Conservation (phyloP, 2,888 invertebrate genomes). For the Tetheella fluctuosa region DNA sequence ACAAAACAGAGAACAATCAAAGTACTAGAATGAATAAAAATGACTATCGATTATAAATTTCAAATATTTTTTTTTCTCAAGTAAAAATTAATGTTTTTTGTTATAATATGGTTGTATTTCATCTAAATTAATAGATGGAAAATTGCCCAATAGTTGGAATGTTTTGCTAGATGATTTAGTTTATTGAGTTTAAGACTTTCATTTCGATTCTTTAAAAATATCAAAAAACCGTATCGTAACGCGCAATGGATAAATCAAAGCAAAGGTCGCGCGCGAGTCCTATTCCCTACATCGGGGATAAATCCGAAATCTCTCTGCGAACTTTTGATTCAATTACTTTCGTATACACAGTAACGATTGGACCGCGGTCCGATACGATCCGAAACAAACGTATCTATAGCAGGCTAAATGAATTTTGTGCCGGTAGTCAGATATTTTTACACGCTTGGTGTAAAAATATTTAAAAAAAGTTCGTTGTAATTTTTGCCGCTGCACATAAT, state of each 20-base stretch:
- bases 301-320: constrained; percentile 27
- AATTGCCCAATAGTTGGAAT: no score
- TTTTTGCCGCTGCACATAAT: not conserved
- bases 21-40: no score
- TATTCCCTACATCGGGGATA: constrained; percentile 13
- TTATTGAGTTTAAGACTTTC: not conserved
- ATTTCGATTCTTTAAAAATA: no score
- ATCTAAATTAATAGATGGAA: no score
- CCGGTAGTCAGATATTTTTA: constrained; percentile 20
- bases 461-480: no score
- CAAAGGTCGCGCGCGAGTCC: not conserved
- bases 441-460: no score
- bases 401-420: constrained; percentile 19
- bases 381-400: not conserved
- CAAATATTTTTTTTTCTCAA: no score
- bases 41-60: no score
- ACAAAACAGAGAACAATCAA: no score
- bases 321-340: constrained; percentile 46
- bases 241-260: not conserved
- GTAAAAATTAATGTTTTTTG: no score
- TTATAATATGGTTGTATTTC: no score
- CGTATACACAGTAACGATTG: constrained; percentile 17
- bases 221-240: not conserved
- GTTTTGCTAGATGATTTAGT: no score
- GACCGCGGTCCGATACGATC: not conserved